phyloP scores from a whole-genome alignment of 2,888 invertebrate species.

The Diplazon laetatorius region DNA sequence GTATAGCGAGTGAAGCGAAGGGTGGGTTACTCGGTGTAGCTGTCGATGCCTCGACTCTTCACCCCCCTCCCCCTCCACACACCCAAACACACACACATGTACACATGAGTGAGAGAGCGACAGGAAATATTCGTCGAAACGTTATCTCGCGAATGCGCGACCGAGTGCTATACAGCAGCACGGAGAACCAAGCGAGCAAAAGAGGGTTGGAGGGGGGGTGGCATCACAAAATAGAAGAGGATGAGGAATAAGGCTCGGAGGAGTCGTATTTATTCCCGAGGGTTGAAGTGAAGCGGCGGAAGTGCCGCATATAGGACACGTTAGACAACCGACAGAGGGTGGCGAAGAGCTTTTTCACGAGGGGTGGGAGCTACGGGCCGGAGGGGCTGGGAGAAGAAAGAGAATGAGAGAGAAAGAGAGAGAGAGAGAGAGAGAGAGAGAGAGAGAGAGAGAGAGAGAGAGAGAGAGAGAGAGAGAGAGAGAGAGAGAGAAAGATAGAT shows the following conservation, averaged over 20 bases:
- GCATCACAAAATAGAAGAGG: too few species aligned
- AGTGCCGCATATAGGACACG: conserved; percentile 1
- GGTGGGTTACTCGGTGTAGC: conserved; percentile 7
- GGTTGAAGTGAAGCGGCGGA: conserved; percentile 15
- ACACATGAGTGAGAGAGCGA: not conserved
- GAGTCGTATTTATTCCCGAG: conserved; percentile 17
- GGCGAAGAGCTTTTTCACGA: not conserved
- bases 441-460: too few species aligned
- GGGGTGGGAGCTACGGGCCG: too few species aligned
- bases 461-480: not conserved
- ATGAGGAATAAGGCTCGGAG: conserved; percentile 1
- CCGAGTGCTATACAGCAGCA: too few species aligned
- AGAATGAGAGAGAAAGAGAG: too few species aligned
- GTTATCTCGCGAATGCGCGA: conserved; percentile 37
- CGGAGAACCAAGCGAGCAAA: too few species aligned
- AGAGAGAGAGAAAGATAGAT: not conserved
- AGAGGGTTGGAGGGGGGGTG: too few species aligned
- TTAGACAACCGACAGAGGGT: conserved; percentile 10
- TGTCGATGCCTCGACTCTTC: conserved; percentile 4
- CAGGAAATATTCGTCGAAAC: conserved; percentile 22
- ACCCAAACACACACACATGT: not conserved
- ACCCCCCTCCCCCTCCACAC: not conserved
- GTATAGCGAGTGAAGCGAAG: conserved; percentile 28
- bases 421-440: too few species aligned
- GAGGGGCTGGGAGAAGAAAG: too few species aligned